phyloP scores from a whole-genome alignment of 2,113 vertebrate genomes.

The Hippolais icterina region DNA sequence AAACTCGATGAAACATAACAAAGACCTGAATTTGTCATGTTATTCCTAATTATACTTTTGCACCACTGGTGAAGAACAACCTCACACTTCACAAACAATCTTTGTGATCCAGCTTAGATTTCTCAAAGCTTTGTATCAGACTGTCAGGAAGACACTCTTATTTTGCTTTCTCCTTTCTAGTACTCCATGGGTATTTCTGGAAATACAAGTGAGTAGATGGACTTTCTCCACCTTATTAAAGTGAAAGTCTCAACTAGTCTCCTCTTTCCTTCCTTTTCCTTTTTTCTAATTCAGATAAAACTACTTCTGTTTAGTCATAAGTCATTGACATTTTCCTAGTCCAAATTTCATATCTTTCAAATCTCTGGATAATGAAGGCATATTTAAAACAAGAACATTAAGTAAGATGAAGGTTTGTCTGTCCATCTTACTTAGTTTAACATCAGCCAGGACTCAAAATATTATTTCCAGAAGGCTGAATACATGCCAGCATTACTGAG shows the following conservation, averaged over 20 bases:
- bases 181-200: neutral
- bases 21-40: neutral
- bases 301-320: neutral
- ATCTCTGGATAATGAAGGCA: neutral
- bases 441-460: conserved; percentile 29
- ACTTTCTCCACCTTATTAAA: neutral
- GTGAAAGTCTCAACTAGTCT: neutral
- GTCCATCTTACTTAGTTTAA: conserved; percentile 3
- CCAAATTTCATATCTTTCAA: neutral
- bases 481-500: neutral
- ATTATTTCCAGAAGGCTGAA: neutral
- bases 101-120: neutral
- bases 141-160: neutral
- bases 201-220: neutral
- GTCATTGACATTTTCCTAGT: neutral
- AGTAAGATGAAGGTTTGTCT: neutral
- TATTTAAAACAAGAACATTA: neutral
- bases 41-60: neutral
- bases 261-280: neutral
- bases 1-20: neutral
- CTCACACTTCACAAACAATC: neutral
- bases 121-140: neutral
- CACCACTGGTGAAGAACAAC: neutral
- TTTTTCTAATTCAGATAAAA: neutral
- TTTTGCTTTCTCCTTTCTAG: neutral